phyloP scores from a whole-genome alignment of 2,797 vertebrate genomes.

The Cirrhinus mrigala region DNA sequence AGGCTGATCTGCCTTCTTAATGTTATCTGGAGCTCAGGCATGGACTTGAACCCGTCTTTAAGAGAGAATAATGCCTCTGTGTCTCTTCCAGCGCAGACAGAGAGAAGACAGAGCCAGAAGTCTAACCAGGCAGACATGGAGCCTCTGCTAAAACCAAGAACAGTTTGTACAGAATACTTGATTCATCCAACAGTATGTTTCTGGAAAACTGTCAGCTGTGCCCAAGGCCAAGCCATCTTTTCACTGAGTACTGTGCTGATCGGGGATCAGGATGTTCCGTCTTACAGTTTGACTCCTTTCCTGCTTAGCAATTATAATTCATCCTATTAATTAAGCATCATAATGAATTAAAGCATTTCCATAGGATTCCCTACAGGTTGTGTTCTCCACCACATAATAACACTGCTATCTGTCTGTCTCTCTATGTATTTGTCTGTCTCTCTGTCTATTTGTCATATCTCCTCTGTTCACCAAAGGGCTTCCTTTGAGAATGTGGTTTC shows the following conservation, averaged over 20 bases:
- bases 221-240: slow-evolving; percentile 9
- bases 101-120: slow-evolving; percentile 22
- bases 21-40: slow-evolving; percentile 34
- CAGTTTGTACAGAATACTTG: slow-evolving; percentile 10
- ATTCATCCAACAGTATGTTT: slow-evolving; percentile 18
- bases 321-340: slow-evolving; percentile 38
- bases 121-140: background rate
- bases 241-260: slow-evolving; percentile 14
- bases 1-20: slow-evolving; percentile 31
- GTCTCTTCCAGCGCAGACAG: slow-evolving; percentile 2
- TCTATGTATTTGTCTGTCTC: background rate
- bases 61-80: slow-evolving; percentile 8
- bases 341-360: slow-evolving; percentile 29
- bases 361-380: slow-evolving; percentile 30
- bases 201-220: slow-evolving; percentile 10
- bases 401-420: background rate
- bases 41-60: slow-evolving; percentile 7
- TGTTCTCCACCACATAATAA: background rate
- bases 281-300: slow-evolving; percentile 6
- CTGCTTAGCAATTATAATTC: slow-evolving; percentile 49
- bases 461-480: background rate
- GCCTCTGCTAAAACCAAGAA: background rate
- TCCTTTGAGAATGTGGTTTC: too few species aligned
- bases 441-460: background rate
- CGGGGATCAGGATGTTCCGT: background rate